Base-by-base conservation (phyloP, 2,113 vertebrate genomes). In the Oceanodroma tethys region DNA sequence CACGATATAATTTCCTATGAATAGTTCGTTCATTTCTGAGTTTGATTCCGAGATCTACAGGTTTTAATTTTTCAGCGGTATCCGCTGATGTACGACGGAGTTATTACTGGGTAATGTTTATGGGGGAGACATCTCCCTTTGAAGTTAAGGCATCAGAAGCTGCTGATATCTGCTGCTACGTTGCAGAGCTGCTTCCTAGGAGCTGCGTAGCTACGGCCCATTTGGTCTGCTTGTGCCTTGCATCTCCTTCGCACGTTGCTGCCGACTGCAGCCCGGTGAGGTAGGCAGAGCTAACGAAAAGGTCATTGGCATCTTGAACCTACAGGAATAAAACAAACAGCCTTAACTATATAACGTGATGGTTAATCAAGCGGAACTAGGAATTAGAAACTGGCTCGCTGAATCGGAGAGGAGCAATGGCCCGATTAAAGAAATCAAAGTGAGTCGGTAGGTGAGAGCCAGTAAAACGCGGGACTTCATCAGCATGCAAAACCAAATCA, bases 71-170 rank as follows among this genome's bases (percentile, higher is more conserved):
- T 62, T 70, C 26, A 79, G 38, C 26, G 34, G 3, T 50, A 55
- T 6, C 40, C 8, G 0, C 40, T 74, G 59, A n/a, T 29, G n/a
- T 8, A 16, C 0, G 0, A 30, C 59, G 16, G 76, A 58, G 9
- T 19, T 84, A 75, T 48, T 58, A 20, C 34, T 38, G 55, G 42
- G 27, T 60, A 26, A 40, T 1, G 0, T 58, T 83, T 47, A 26
- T 3, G 10, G 30, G 26, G 29, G 18, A 59, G 16, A 21, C 36
- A 13, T 34, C 13, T 84, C 29, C 42, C 42, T 86, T 65, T 1
- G 2, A 62, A 82, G 52, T 26, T 15, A 27, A 45, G 15, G 13
- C 38, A 5, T 7, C 15, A n/a, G 40, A 47, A 72, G 38, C 47
- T 40, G 47, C 0, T n/a, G n/a, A n/a, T 72, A 6, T 15, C 38